These are phyloP conservation scores for Eupsilia transversa DNA, from an alignment of 2,888 invertebrate genomes.

Conservation along the genomic window DNA sequence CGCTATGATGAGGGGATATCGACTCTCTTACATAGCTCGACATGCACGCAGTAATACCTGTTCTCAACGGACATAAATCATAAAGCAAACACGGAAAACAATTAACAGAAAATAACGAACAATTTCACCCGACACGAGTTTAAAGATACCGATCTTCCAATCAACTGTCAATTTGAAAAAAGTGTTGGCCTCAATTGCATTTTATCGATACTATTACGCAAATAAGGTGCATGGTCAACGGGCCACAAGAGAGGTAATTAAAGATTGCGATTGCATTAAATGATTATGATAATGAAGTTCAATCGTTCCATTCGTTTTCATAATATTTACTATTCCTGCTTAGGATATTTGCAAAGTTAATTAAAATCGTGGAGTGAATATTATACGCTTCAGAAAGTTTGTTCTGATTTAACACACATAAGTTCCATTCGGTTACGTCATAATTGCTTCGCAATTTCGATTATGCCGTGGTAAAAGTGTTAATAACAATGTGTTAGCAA, in stretches of 20 bases:
- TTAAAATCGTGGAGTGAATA: conserved; percentile 57
- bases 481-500: conserved; percentile 67
- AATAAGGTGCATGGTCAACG: conserved; percentile 52
- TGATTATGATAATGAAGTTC: conserved; percentile 56
- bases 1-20: conserved; percentile 62
- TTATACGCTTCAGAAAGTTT: conserved; percentile 49
- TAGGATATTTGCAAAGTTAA: conserved; percentile 51
- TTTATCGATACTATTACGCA: conserved; percentile 66
- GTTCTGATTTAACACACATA: conserved; percentile 48
- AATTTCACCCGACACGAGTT: conserved; percentile 68
- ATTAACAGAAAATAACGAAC: conserved; percentile 74
- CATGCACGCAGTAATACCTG: conserved; percentile 61
- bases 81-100: conserved; percentile 72
- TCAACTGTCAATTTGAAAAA: conserved; percentile 75
- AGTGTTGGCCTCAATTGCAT: conserved; percentile 57
- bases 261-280: conserved; percentile 57
- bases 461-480: conserved; percentile 58
- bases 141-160: conserved; percentile 77
- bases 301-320: conserved; percentile 43
- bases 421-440: conserved; percentile 58
- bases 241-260: conserved; percentile 50
- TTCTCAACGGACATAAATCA: conserved; percentile 68
- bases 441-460: conserved; percentile 63
- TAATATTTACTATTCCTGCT: conserved; percentile 42
- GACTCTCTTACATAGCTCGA: conserved; percentile 62